Evolutionary conservation across 2,888 invertebrate species (phyloP), one percentile per base, ranked within the genome.

Genomic region (Leptinotarsa tumamoca): DNA sequence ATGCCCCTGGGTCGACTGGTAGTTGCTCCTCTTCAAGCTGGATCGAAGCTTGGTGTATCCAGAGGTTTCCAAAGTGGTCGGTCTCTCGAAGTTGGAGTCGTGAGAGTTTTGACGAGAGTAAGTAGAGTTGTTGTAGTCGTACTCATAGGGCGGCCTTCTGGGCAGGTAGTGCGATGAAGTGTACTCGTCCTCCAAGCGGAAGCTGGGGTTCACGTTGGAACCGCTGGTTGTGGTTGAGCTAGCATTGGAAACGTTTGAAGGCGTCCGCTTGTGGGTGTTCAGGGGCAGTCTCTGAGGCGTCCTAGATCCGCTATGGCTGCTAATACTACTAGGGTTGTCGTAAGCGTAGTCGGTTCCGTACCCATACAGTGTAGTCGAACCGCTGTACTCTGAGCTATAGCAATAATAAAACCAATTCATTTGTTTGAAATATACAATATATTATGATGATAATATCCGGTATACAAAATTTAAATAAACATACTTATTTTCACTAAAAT

Each of bases 21-120:
- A 91, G 85, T 91, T 90, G 83, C 94, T 94, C 86, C 95, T 92
- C 86, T 95, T 95, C 71, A 96, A 88, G 83, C 95, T 95, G 1
- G 95, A 95, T 10, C 96, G 90, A 51, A 96, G 86, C 83, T 95
- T 94, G 0, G 93, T 91, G 56, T 91, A 90, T 23, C 88, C 87
- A 0, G 82, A 91, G n/a, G 94, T 90, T 21, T 94, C 94, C 58
- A 93, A 87, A 71, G 93, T 92, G 49, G 90, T 91, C 13, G 93
- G 93, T 76, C 93, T 87, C 81, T 92, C 92, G 23, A 89, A 88
- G 71, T 87, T 84, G 7, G 89, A 89, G 51, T 91, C 90, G 74
- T 90, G 89, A 0, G 90, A 90, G 83, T 90, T 90, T 81, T 90
- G 90, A 54, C 90, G 86, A 4, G 89, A 85, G 77, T 86, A 86